Evolutionary conservation across 1,140 invertebrate genomes (phyloP).

Genomic region (Drosophila burlai): DNA sequence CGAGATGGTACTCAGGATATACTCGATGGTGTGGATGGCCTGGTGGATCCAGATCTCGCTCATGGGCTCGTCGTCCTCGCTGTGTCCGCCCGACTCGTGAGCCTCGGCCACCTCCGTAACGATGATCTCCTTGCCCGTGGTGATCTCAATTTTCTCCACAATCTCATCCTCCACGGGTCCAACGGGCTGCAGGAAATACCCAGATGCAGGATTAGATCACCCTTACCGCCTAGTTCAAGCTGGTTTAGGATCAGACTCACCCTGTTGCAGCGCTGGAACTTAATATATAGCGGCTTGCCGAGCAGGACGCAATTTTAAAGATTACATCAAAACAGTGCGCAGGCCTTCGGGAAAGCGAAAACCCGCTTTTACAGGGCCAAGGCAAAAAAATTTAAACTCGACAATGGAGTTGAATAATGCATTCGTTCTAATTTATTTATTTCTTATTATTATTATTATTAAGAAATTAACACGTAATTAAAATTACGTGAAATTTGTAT

Average conservation of each 20-base stretch:
- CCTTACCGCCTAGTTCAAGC: too few species aligned
- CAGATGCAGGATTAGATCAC: not conserved
- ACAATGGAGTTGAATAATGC: too few species aligned
- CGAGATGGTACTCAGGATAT: slow-evolving; percentile 97
- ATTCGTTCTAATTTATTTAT: too few species aligned
- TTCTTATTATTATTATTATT: too few species aligned
- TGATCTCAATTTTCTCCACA: slow-evolving; percentile 73
- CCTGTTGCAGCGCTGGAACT: slow-evolving; percentile 54
- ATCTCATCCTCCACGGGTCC: slow-evolving; percentile 42
- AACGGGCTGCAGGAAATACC: slow-evolving; percentile 10
- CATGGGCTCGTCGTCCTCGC: slow-evolving; percentile 88
- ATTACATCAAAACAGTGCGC: too few species aligned
- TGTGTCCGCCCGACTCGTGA: slow-evolving; percentile 81
- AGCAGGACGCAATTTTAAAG: slow-evolving; percentile 86
- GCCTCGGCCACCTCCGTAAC: slow-evolving; percentile 61
- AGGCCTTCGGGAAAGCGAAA: too few species aligned
- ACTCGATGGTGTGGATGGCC: slow-evolving; percentile 98
- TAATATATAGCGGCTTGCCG: slow-evolving; percentile 93
- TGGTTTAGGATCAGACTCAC: slow-evolving; percentile 12
- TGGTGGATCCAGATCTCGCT: slow-evolving; percentile 96
- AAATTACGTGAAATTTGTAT: too few species aligned
- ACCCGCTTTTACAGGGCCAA: too few species aligned
- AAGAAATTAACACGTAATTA: too few species aligned
- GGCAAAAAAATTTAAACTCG: too few species aligned
- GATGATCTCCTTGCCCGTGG: slow-evolving; percentile 62